These are phyloP conservation scores for Catharus minimus DNA, from an alignment of 2,113 vertebrate genomes.

Conservation along the genomic window DNA sequence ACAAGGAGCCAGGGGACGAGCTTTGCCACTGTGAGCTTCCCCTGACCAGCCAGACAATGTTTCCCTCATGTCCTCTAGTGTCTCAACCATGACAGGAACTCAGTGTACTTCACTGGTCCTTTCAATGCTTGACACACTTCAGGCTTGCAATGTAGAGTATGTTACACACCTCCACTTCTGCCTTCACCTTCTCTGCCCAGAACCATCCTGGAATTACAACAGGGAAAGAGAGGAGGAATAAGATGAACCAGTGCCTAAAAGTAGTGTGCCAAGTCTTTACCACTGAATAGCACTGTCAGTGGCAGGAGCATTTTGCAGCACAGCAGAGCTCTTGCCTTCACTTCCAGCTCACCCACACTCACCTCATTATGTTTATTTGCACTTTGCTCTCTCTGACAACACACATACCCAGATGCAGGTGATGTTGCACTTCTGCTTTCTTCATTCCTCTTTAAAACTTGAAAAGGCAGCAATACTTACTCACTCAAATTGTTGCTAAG, in stretches of 20 bases:
- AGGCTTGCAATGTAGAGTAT: neutral
- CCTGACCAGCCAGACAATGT: neutral
- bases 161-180: neutral
- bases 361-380: neutral
- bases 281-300: neutral
- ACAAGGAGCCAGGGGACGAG: neutral
- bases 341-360: neutral
- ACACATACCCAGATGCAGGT: fast-evolving
- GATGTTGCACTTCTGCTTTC: fast-evolving
- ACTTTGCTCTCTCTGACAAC: fast-evolving
- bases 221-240: neutral
- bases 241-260: neutral
- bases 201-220: neutral
- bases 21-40: neutral
- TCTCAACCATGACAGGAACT: neutral
- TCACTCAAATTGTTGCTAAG: neutral
- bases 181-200: neutral
- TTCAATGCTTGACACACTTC: neutral
- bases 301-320: neutral
- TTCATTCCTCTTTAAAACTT: neutral
- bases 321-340: neutral
- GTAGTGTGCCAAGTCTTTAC: neutral
- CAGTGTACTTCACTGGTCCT: neutral
- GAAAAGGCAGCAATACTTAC: neutral
- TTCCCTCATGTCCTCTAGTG: neutral